phyloP scores from a whole-genome alignment of 2,113 vertebrate species.

The Osmerus eperlanus region DNA sequence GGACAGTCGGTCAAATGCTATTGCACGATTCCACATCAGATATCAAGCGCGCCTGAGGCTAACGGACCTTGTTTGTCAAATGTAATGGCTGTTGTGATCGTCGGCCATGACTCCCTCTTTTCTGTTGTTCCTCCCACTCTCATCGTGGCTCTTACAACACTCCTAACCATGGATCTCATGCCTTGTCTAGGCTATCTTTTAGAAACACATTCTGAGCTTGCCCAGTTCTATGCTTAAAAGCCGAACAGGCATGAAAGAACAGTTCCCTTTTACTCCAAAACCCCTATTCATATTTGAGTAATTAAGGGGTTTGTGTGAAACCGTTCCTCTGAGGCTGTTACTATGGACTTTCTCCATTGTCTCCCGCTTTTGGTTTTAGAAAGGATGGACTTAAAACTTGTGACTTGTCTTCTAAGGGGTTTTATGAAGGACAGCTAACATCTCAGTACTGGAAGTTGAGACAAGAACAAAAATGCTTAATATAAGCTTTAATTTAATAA shows the following conservation, averaged over 20 bases:
- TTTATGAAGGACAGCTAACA: too few species aligned
- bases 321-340: constrained; percentile 9
- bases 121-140: background rate
- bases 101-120: background rate
- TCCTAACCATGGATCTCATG: background rate
- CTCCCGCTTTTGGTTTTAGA: too few species aligned
- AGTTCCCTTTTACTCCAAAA: constrained; percentile 2
- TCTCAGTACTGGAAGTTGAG: too few species aligned
- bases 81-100: constrained; percentile 3
- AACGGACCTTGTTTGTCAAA: background rate
- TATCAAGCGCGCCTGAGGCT: background rate
- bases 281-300: background rate
- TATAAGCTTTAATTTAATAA: too few species aligned
- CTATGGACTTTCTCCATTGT: constrained; percentile 1
- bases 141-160: background rate
- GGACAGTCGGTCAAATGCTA: background rate
- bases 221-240: background rate
- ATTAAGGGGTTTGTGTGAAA: constrained; percentile 8
- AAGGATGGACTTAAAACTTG: too few species aligned
- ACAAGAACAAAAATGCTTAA: too few species aligned
- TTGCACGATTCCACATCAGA: constrained; percentile 2
- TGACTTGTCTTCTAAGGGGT: too few species aligned
- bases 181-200: constrained; percentile 1
- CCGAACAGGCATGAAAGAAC: constrained; percentile 7
- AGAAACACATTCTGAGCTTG: background rate